Evolutionary conservation across 2,797 vertebrate genomes (phyloP).

Genomic region (Periparus ater): DNA sequence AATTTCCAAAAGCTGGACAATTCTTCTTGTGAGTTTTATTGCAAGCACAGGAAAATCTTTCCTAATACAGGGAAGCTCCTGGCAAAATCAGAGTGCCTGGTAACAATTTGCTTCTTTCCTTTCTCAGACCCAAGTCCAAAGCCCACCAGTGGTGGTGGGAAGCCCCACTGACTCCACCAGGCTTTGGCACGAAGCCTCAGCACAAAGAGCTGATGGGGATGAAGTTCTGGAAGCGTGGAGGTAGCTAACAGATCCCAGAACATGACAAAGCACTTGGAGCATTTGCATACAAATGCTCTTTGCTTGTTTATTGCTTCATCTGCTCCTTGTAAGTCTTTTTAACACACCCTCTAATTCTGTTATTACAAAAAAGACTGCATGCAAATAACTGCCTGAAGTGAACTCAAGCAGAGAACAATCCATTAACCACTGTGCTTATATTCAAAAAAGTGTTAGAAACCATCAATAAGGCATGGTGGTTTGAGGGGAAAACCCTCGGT

Average conservation of each 20-base stretch:
- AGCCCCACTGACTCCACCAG: background rate
- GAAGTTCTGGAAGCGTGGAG: background rate
- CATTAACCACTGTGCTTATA: background rate
- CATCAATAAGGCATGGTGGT: background rate
- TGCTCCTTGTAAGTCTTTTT: background rate
- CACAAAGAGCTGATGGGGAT: background rate
- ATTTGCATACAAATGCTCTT: slow-evolving; percentile 17
- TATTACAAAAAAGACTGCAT: slow-evolving; percentile 14
- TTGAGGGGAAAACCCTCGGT: background rate
- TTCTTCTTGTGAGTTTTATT: background rate
- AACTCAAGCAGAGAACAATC: background rate
- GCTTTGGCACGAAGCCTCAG: background rate
- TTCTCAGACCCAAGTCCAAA: background rate
- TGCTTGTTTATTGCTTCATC: slow-evolving; percentile 38
- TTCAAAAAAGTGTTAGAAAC: background rate
- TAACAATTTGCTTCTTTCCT: background rate
- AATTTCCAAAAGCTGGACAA: background rate
- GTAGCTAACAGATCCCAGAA: slow-evolving; percentile 3
- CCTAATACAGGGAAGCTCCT: background rate
- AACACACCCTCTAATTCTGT: slow-evolving; percentile 36
- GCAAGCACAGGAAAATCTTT: background rate
- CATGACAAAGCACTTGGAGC: background rate
- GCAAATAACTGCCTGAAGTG: slow-evolving; percentile 1
- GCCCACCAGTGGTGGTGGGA: background rate
- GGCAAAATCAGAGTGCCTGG: background rate